Conservation (phyloP, 2,888 invertebrate genomes). For the Agonopterix arenella region DNA sequence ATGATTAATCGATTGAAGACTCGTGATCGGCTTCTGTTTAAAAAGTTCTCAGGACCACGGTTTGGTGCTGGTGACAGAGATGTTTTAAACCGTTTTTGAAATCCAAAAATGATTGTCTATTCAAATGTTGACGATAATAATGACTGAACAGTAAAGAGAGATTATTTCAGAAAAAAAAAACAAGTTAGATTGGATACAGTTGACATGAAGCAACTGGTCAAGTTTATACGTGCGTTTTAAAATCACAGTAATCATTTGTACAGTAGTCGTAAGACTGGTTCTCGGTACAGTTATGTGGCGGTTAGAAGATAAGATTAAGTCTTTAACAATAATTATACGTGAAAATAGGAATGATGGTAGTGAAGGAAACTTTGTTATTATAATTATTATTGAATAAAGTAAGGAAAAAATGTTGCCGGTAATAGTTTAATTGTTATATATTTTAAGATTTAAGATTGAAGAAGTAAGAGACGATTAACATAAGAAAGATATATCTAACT, state of each 20-base stretch:
- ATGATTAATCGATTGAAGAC: conserved; percentile 45
- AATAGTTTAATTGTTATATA: no score
- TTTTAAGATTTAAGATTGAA: no score
- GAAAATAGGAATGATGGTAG: conserved; percentile 12
- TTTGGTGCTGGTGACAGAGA: background rate
- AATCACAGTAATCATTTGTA: conserved; percentile 38
- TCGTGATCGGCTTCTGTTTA: conserved; percentile 20
- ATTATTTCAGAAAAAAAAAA: conserved; percentile 9
- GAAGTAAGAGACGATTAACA: no score
- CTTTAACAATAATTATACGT: conserved; percentile 48
- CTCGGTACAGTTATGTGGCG: conserved; percentile 36
- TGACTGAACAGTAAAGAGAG: conserved; percentile 14
- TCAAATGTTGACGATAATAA: conserved; percentile 2
- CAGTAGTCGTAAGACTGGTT: conserved; percentile 27
- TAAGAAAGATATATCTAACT: no score
- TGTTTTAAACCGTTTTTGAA: background rate
- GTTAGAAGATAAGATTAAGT: conserved; percentile 43
- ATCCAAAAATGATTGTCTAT: background rate
- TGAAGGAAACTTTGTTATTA: background rate
- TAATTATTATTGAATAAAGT: no score
- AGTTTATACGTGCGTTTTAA: conserved; percentile 20
- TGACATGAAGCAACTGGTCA: conserved; percentile 7
- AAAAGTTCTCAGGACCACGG: conserved; percentile 14
- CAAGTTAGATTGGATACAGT: conserved; percentile 4
- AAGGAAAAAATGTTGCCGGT: no score